phyloP scores from a whole-genome alignment of 2,113 vertebrate genomes.

The Anthoscopus minutus region DNA sequence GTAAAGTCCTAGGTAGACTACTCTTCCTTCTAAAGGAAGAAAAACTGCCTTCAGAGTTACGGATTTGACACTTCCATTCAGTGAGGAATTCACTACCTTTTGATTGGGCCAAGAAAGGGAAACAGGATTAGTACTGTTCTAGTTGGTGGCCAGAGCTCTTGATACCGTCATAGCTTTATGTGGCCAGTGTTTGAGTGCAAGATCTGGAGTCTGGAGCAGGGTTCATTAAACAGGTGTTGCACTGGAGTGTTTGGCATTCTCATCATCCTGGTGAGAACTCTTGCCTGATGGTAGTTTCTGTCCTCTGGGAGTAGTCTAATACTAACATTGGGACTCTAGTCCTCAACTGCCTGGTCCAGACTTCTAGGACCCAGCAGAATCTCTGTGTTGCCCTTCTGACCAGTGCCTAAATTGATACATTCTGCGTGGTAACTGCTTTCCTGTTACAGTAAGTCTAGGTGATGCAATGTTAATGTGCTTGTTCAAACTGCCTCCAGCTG shows the following conservation, averaged over 20 bases:
- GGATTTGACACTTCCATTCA: neutral
- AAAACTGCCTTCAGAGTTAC: neutral
- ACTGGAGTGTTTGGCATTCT: neutral
- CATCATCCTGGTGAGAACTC: neutral
- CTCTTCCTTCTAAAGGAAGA: neutral
- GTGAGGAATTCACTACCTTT: neutral
- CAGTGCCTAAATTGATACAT: neutral
- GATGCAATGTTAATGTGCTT: neutral
- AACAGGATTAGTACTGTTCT: neutral
- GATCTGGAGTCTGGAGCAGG: neutral
- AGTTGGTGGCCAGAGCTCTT: neutral
- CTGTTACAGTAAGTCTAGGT: neutral
- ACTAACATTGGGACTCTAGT: neutral
- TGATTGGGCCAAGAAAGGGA: neutral
- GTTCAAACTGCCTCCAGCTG: conserved; percentile 16
- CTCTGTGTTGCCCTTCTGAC: neutral
- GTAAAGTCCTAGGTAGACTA: neutral
- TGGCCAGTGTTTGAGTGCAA: neutral
- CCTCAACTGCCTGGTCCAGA: neutral
- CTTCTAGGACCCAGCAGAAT: neutral
- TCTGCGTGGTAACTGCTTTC: neutral
- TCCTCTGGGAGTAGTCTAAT: neutral
- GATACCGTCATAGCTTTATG: neutral
- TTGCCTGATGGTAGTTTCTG: neutral
- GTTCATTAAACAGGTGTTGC: neutral